Evolutionary conservation across 2,888 invertebrate species (phyloP), one percentile per base, ranked within the genome.

Genomic region (Callosobruchus maculatus): DNA sequence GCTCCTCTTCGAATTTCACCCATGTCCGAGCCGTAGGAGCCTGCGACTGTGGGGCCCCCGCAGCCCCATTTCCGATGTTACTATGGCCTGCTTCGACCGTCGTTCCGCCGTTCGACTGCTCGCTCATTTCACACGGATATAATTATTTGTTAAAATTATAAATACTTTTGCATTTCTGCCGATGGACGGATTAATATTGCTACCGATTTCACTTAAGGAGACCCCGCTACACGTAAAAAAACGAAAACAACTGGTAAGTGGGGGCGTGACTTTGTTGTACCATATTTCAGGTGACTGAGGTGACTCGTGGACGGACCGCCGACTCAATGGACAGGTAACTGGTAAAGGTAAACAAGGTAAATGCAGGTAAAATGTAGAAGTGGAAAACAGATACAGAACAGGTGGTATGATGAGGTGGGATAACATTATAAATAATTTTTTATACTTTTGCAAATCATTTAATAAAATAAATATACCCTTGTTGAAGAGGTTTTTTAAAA

Each of bases 1-100:
- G 78, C 67, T 87, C 87, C 76, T 87, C 87, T 5, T 87, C 88
- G 77, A 88, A 88, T 75, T 87, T 84, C 71, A 88, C 86, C 88
- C 88, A 88, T 71, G 83, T 84, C 79, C 86, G 85, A 3, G 80
- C 80, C 21, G 80, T 82, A 26, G 82, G 72, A 13, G 84, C 81
- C 72, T 85, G 83, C 22, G 82, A 76, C 71, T 81, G 72, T 13
- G 85, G 84, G 70, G 83, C 81, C 18, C 84, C 82, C 49, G 49
- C 9, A 18, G 49, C 49, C 49, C 49, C 49, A 49, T 49, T 49
- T 49, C 49, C 49, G 18, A 77, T 77, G 75, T 81, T 83, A 7
- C 82, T 20, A 67, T 71, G 66, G 67, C 21, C 71, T 81, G 71
- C 83, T 81, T 49, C 49, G 49, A 49, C 49, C 49, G 3, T 49